Evolutionary conservation across 2,113 vertebrate species (phyloP).

Genomic region (Isichthys henryi): DNA sequence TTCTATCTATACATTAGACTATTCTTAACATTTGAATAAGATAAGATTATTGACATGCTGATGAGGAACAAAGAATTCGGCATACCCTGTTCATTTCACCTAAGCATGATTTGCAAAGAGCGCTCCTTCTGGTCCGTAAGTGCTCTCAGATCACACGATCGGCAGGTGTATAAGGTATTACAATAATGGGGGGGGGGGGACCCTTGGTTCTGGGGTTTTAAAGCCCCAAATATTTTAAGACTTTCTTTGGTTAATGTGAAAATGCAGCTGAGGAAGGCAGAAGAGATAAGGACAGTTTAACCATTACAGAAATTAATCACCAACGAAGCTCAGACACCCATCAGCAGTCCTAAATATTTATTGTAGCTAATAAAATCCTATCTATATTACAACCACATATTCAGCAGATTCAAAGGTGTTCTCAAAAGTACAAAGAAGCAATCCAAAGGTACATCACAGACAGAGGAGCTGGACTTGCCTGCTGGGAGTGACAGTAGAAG

Average conservation of each 20-base stretch:
- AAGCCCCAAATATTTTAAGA: background rate
- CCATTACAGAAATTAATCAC: background rate
- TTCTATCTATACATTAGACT: background rate
- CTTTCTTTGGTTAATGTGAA: background rate
- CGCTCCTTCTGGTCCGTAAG: background rate
- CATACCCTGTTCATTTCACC: background rate
- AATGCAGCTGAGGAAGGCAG: background rate
- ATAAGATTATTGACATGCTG: background rate
- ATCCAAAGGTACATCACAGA: background rate
- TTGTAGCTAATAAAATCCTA: constrained; percentile 18
- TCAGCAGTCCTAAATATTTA: background rate
- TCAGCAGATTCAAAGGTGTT: constrained; percentile 11
- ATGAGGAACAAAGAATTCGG: background rate
- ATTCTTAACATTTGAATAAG: background rate
- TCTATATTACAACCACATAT: constrained; percentile 22
- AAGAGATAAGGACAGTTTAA: background rate
- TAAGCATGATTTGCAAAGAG: background rate
- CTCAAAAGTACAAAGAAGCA: constrained; percentile 22
- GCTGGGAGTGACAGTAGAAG: background rate
- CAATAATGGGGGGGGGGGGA: background rate
- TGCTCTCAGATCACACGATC: background rate
- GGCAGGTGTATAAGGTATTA: background rate
- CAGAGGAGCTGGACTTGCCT: background rate
- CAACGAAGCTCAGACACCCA: background rate
- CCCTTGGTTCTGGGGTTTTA: background rate